Evolutionary conservation across 2,797 vertebrate genomes (phyloP).

Genomic region (Rhincodon typus): DNA sequence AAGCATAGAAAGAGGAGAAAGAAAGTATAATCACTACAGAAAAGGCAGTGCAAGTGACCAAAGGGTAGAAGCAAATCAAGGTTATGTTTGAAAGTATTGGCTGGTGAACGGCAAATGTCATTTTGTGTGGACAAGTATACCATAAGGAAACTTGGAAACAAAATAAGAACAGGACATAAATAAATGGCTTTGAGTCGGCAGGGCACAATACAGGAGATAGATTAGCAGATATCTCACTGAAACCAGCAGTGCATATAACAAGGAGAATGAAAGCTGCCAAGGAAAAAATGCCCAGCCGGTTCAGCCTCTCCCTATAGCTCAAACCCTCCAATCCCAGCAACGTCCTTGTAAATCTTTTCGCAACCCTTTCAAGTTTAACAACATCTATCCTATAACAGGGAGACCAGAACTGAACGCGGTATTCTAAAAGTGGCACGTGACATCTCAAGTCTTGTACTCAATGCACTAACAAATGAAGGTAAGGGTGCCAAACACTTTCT

Average conservation of each 20-base stretch:
- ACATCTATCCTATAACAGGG: too few relatives aligned
- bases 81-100: background rate
- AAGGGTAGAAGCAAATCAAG: background rate
- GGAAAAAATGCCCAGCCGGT: background rate
- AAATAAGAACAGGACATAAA: background rate
- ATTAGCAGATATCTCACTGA: background rate
- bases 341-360: too few relatives aligned
- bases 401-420: too few relatives aligned
- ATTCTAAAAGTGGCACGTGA: too few relatives aligned
- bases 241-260: background rate
- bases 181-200: background rate
- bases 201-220: background rate
- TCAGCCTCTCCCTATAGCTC: too few relatives aligned
- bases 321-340: too few relatives aligned
- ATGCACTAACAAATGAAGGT: too few relatives aligned
- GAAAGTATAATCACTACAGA: background rate
- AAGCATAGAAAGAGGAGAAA: background rate
- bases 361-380: too few relatives aligned
- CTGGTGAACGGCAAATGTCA: background rate
- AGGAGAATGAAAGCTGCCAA: background rate
- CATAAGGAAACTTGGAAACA: background rate
- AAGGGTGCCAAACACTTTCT: too few relatives aligned
- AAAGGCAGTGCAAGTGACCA: background rate
- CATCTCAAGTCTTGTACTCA: too few relatives aligned
- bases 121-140: background rate